Evolutionary conservation across 2,888 invertebrate species (phyloP).

Genomic region (Tinea pellionella): DNA sequence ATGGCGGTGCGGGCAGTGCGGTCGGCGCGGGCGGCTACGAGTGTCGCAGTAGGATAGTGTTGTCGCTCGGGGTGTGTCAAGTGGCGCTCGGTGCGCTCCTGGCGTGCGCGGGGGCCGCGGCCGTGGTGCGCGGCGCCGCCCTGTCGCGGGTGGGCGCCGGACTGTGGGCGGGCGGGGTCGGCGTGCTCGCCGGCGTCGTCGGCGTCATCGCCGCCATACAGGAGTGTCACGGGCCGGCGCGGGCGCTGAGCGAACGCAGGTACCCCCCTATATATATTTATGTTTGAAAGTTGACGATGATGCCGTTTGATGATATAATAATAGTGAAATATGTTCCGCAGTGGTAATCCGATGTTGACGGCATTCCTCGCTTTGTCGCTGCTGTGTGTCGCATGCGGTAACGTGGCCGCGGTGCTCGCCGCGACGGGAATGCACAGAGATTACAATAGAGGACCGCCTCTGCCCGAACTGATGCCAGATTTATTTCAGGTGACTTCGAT

Average conservation of each 20-base stretch:
- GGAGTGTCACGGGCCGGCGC: constrained; percentile 53
- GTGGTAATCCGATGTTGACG: constrained; percentile 36
- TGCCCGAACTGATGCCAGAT: not conserved
- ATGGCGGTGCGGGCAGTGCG: constrained; percentile 49
- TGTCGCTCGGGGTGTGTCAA: constrained; percentile 70
- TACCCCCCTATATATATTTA: no score
- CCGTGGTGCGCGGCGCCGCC: constrained; percentile 72
- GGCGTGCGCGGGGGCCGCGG: constrained; percentile 73
- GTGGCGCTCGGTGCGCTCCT: constrained; percentile 72
- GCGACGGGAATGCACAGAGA: constrained; percentile 74
- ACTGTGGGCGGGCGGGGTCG: constrained; percentile 74
- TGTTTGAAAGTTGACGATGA: no score
- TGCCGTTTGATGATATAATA: no score
- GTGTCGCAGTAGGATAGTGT: constrained; percentile 23
- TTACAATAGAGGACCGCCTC: not conserved
- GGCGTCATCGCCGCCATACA: constrained; percentile 72
- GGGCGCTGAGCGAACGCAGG: constrained; percentile 22
- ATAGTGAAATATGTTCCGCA: no score
- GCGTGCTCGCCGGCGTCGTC: constrained; percentile 57
- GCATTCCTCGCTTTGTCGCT: constrained; percentile 74
- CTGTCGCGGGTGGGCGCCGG: constrained; percentile 72
- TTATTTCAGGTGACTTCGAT: constrained; percentile 6
- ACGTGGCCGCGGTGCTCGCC: constrained; percentile 71
- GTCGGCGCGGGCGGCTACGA: constrained; percentile 20
- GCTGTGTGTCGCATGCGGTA: constrained; percentile 69